Conservation (phyloP, 2,888 invertebrate species). For the Laothoe populi region DNA sequence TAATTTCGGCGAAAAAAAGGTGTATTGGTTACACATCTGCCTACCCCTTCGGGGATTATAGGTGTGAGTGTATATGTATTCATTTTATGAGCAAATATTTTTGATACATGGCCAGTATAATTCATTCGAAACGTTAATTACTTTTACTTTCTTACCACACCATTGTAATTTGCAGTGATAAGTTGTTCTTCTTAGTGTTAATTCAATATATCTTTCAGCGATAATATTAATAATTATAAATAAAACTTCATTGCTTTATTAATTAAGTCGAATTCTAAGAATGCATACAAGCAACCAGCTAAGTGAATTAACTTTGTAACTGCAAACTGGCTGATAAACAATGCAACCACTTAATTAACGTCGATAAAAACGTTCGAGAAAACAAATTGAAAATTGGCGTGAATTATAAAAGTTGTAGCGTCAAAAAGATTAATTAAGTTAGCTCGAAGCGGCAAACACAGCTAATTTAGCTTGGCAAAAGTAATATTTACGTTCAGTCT, state of each 20-base stretch:
- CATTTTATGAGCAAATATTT: no score
- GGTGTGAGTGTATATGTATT: no score
- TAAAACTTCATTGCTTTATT: not conserved
- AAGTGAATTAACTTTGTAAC: not conserved
- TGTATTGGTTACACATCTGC: no score
- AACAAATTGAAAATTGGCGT: conserved; percentile 18
- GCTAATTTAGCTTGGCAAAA: conserved; percentile 26
- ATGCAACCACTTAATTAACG: conserved; percentile 6
- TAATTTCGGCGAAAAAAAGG: no score
- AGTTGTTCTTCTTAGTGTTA: no score
- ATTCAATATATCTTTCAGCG: no score
- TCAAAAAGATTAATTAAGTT: conserved; percentile 26
- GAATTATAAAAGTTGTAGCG: conserved; percentile 26
- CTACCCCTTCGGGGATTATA: no score
- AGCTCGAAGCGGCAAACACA: conserved; percentile 24
- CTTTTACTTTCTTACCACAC: no score
- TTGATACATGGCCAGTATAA: no score
- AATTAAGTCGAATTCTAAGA: not conserved
- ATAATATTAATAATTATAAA: no score
- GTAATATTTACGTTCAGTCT: conserved; percentile 23
- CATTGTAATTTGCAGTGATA: no score
- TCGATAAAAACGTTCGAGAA: conserved; percentile 3
- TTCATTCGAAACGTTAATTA: no score
- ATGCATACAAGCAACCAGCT: not conserved
- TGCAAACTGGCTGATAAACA: not conserved